Evolutionary conservation across 1,140 invertebrate genomes (phyloP), one percentile per base, ranked within the genome.

Genomic region (Cyclina sinensis): DNA sequence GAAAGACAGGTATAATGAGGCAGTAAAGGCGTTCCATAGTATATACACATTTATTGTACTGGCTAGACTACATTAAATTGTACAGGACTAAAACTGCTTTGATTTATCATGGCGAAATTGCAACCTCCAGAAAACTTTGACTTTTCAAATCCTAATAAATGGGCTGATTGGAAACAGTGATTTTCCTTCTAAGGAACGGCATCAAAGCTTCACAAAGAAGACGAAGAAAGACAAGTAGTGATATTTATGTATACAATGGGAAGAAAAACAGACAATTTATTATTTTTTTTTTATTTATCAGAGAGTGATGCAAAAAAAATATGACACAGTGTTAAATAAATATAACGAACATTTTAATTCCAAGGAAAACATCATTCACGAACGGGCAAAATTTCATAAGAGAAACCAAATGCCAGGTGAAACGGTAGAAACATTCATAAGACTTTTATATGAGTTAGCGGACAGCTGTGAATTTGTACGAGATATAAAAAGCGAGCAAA

Each of bases 111-210:
- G n/a, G n/a, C n/a, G n/a, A n/a, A n/a, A n/a, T n/a, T n/a, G n/a
- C n/a, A n/a, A n/a, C 74, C 48, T 46, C 74, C 48, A 0, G n/a
- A 54, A 32, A 54, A 30, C 14, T 54, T 51, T 35, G 30, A 78
- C 21, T 51, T 78, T 51, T 9, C 43, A 1, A 9, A 51, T 12
- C 48, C 74, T 11, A 51, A 18, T 43, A 51, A 78, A 78, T 78
- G 74, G 74, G 74, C 51, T 32, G 74, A 78, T 12, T 51, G 74
- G 74, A 78, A 78, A 54, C 43, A 51, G n/a, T 51, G 48, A 54
- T 78, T 54, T 51, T 2, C 54, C 1, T 78, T 21, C 32, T 51
- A 51, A 9, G 54, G 74, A 78, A 78, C 74, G 14, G 74, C 43
- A 51, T 51, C 74, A 30, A 51, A 51, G 24, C 30, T 78, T 3